Evolutionary conservation across 2,888 invertebrate species (phyloP), one percentile per base, ranked within the genome.

Genomic region (Drosophila hawaiiensis): DNA sequence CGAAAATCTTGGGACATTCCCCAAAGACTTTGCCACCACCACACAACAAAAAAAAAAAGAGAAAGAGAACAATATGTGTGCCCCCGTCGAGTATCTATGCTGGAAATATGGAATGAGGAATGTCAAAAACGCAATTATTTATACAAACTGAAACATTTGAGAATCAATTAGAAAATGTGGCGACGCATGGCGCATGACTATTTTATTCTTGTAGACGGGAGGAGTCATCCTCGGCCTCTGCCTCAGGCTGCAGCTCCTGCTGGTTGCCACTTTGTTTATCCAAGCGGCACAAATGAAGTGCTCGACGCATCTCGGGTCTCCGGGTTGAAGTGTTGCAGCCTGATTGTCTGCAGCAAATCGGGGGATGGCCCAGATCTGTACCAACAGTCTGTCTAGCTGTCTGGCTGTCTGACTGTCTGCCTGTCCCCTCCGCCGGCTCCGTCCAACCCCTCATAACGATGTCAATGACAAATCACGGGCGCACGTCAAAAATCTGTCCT

Each of bases 391-490:
- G 29, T 47, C 19, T 19, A 16, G 12, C 65, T 37, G 35, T n/a
- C 12, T 4, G 35, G 4, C 33, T 33, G 4, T 16, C 31, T 31
- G 31, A 0, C 31, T 47, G 35, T 4, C 35, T 14, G 33, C 31
- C 31, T 33, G 1, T 12, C 25, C 12, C 9, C 33, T 37, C 39
- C 52, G 37, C 28, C 49, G n/a, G n/a, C 19, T 65, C 31, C 50
- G 56, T 67, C 68, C 29, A n/a, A 9, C 28, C 9, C 31, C 29
- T 31, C 84, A 82, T 88, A 90, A 92, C 89, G 86, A 92, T 90
- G 91, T 92, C 92, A 92, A 92, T 92, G 92, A 92, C 92, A 92
- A 92, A 92, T 92, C 92, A 91, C 92, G 90, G 84, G 79, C 83
- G 84, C 91, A 92, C 91, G 92, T 92, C 92, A 92, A 92, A 92